Conservation (phyloP, 2,888 invertebrate species). For the Andrena bicolor region DNA sequence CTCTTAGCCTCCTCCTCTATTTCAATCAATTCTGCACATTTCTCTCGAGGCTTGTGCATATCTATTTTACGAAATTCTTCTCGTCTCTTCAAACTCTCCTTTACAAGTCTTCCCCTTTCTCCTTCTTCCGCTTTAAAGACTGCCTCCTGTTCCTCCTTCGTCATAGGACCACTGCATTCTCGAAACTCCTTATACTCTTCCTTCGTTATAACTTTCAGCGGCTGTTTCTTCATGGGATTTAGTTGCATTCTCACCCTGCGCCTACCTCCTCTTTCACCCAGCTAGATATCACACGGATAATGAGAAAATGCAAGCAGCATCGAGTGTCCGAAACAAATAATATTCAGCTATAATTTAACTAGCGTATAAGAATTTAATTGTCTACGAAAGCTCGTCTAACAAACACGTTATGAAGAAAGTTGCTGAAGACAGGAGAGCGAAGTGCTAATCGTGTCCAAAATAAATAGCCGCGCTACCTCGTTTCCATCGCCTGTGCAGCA, state of each 20-base stretch:
- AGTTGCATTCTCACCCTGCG: constrained; percentile 6
- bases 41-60: constrained; percentile 66
- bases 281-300: constrained; percentile 14
- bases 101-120: constrained; percentile 73
- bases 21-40: constrained; percentile 76
- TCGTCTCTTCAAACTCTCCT: constrained; percentile 79
- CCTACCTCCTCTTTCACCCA: constrained; percentile 12
- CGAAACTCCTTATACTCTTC: constrained; percentile 86
- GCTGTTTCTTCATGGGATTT: constrained; percentile 51
- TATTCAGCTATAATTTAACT: background rate
- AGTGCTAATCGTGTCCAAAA: background rate
- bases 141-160: constrained; percentile 72
- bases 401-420: background rate
- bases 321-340: too few species aligned
- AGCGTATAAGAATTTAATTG: background rate
- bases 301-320: background rate
- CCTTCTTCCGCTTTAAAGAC: constrained; percentile 63
- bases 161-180: constrained; percentile 64
- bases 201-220: constrained; percentile 87
- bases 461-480: constrained; percentile 28
- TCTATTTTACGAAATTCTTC: constrained; percentile 79
- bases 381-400: background rate
- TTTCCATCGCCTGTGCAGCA: constrained; percentile 17
- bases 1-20: constrained; percentile 86
- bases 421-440: background rate